Evolutionary conservation across 2,888 invertebrate species (phyloP).

Genomic region (Nephrocerus scutellatus): DNA sequence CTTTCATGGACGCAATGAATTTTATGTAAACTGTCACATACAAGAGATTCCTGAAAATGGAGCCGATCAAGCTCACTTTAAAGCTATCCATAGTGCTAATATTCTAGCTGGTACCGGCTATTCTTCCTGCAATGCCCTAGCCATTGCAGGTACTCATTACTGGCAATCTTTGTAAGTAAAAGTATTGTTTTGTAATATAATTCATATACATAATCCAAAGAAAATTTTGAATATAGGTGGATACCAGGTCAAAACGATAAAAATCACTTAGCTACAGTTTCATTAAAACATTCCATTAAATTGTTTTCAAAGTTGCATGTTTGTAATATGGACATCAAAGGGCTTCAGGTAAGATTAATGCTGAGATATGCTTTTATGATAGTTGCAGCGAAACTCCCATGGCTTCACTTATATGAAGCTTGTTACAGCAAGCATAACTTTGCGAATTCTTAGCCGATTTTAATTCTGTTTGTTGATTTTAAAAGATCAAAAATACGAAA

Average conservation of each 20-base stretch:
- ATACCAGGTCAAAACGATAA: slow-evolving; percentile 39
- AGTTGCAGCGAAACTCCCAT: neutral
- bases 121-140: slow-evolving; percentile 34
- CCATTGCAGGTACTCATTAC: slow-evolving; percentile 49
- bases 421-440: too few relatives aligned
- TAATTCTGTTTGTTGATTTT: too few relatives aligned
- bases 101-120: slow-evolving; percentile 51
- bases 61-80: slow-evolving; percentile 74
- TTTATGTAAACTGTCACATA: slow-evolving; percentile 67
- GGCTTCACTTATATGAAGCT: neutral
- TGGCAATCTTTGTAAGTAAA: slow-evolving; percentile 51
- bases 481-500: too few relatives aligned
- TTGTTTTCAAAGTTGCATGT: slow-evolving; percentile 54
- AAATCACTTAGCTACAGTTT: slow-evolving; percentile 59
- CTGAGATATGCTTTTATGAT: neutral
- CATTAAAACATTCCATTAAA: slow-evolving; percentile 57
- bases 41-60: slow-evolving; percentile 84
- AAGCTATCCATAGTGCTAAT: slow-evolving; percentile 64
- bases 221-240: too few relatives aligned
- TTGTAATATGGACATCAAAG: slow-evolving; percentile 56
- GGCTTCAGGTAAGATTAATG: slow-evolving; percentile 59
- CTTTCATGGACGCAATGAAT: slow-evolving; percentile 72
- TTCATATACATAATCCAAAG: too few relatives aligned
- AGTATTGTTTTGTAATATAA: too few relatives aligned
- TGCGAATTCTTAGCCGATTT: too few relatives aligned